phyloP scores from a whole-genome alignment of 2,797 vertebrate species.

The Darevskia mixta region DNA sequence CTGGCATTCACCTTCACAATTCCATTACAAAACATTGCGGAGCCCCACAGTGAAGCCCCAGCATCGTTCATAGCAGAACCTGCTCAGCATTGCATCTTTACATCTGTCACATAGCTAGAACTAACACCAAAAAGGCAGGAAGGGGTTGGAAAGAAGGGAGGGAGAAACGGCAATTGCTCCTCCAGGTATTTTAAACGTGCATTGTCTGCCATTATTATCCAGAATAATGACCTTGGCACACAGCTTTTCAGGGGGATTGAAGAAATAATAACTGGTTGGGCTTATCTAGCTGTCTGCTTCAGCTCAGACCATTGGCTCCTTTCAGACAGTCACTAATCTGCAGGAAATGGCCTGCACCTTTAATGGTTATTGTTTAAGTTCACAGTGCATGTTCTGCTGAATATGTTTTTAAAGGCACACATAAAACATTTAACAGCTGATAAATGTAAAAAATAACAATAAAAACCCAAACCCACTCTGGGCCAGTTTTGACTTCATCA shows the following conservation, averaged over 20 bases:
- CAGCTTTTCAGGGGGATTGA: slow-evolving; percentile 35
- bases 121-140: slow-evolving; percentile 20
- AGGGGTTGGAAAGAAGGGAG: not conserved
- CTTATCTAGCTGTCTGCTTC: slow-evolving; percentile 24
- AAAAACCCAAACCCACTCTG: not conserved
- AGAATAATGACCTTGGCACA: not conserved
- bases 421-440: slow-evolving; percentile 21
- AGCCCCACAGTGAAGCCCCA: not conserved
- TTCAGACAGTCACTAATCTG: not conserved
- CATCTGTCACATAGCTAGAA: slow-evolving; percentile 17
- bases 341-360: slow-evolving; percentile 39
- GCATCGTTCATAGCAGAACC: not conserved
- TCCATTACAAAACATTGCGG: not conserved
- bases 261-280: slow-evolving; percentile 15
- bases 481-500: slow-evolving; percentile 2
- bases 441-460: not conserved
- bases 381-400: not conserved
- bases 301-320: not conserved
- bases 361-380: slow-evolving; percentile 21
- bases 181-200: slow-evolving; percentile 27
- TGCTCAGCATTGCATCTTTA: slow-evolving; percentile 6
- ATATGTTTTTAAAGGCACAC: not conserved
- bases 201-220: not conserved
- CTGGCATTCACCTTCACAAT: not conserved
- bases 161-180: not conserved